Evolutionary conservation across 2,113 vertebrate genomes (phyloP).

Genomic region (Conger conger): DNA sequence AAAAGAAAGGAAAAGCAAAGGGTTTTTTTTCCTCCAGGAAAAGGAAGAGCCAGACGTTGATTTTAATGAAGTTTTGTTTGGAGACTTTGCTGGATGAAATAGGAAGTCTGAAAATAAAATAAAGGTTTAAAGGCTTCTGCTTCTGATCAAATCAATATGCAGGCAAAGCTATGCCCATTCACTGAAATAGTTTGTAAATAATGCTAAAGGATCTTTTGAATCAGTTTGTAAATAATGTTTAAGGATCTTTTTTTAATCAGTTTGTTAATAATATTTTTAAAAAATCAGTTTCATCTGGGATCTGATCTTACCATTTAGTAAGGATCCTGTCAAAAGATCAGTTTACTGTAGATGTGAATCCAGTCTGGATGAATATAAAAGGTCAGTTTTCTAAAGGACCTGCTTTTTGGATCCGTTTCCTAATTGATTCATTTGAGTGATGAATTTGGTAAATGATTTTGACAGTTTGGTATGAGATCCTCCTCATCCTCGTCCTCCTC

Average conservation of each 20-base stretch:
- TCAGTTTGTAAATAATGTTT: no score
- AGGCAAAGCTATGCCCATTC: neutral
- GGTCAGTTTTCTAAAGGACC: no score
- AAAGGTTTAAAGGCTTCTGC: neutral
- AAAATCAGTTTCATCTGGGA: no score
- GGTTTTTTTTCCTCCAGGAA: neutral
- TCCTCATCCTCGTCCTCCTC: no score
- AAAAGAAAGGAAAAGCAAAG: neutral
- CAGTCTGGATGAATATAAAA: no score
- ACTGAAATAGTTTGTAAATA: neutral
- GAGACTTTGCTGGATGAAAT: neutral
- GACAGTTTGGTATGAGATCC: no score
- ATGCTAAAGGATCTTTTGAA: no score
- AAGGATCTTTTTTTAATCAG: no score
- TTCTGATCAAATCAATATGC: neutral
- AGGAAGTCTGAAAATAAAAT: neutral
- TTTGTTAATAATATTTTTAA: no score
- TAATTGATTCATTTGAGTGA: neutral
- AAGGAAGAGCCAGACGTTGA: neutral
- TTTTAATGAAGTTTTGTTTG: neutral
- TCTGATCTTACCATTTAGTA: neutral
- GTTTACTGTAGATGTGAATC: neutral
- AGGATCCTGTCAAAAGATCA: neutral
- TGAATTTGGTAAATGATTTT: neutral
- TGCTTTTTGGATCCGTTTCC: neutral